These are phyloP conservation scores for Enoplolaimus lenunculus DNA, from an alignment of 2,888 invertebrate species.

Conservation along the genomic window DNA sequence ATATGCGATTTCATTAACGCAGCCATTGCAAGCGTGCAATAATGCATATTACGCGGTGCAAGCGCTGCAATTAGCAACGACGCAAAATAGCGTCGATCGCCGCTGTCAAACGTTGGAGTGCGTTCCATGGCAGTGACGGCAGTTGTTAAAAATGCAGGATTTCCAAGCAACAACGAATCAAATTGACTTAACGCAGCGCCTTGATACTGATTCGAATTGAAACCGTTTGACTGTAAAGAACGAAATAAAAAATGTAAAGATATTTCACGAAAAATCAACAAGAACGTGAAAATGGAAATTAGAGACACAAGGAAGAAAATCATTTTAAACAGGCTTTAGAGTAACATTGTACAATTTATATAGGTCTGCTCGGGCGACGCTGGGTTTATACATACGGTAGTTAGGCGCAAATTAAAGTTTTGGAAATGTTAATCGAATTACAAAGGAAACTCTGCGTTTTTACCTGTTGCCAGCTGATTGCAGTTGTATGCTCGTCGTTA, in stretches of 20 bases:
- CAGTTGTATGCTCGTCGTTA: conserved; percentile 48
- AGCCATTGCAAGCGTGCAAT: conserved; percentile 44
- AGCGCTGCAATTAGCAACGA: conserved; percentile 44
- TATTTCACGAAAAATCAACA: too few relatives aligned
- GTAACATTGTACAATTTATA: too few relatives aligned
- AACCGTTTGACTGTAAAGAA: conserved; percentile 49
- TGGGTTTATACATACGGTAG: too few relatives aligned
- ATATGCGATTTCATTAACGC: conserved; percentile 74
- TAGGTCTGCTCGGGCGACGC: too few relatives aligned
- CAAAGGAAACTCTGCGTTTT: too few relatives aligned
- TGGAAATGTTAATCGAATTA: too few relatives aligned
- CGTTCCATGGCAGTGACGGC: conserved; percentile 87
- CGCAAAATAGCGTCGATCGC: conserved; percentile 40
- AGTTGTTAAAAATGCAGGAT: conserved; percentile 79
- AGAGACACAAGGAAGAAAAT: too few relatives aligned
- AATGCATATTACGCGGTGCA: conserved; percentile 45
- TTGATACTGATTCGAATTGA: conserved; percentile 20
- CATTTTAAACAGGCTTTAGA: too few relatives aligned
- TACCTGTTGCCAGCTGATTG: conserved; percentile 50
- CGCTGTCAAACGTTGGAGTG: conserved; percentile 48
- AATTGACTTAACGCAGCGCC: conserved; percentile 88
- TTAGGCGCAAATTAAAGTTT: too few relatives aligned
- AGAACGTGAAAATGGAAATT: too few relatives aligned
- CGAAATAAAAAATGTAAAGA: background rate
- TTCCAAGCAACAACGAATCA: conserved; percentile 80